Evolutionary conservation across 2,888 invertebrate genomes (phyloP), one percentile per base, ranked within the genome.

Genomic region (Drosophila histrio): DNA sequence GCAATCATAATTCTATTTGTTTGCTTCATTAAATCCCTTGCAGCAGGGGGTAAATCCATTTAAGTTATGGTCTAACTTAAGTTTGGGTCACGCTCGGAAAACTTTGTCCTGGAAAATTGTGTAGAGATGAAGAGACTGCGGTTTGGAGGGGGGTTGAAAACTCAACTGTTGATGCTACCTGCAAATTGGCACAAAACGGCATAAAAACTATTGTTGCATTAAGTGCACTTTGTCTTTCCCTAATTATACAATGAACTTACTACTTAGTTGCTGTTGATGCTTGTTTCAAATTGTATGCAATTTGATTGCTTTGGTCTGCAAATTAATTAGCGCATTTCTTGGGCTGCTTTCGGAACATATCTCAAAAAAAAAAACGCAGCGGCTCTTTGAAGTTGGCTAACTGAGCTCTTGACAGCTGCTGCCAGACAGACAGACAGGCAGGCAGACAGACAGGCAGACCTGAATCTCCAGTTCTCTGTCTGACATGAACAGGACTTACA

Each of bases 301-400:
- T 38, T 41, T 30, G 22, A 24, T 47, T 60, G 43, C 41, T 39
- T 44, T 9, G 41, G 46, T 56, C 41, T 49, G 49, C 15, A 54
- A 85, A 78, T 81, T 81, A 81, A 78, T 85, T 78, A 66, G 56
- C 47, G 50, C 46, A 47, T 62, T 62, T 44, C 39, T 57, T 53
- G 24, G 47, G 32, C 36, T 66, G 52, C 58, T 38, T 49, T 50
- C 41, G 26, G 19, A 22, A 43, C 28, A 52, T 39, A 28, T 38
- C 44, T 47, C 30, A 66, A 46, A 44, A 56, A 19, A 7, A 66
- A 46, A 44, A 56, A 19, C 6, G 3, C 22, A 15, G 41, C 32
- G 39, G 53, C 13, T 34, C 60, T 83, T 77, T 83, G 77, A 83
- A 56, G 77, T 57, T 61, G 50, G 15, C 21, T 22, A 57, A 43